Evolutionary conservation across 2,113 vertebrate species (phyloP).

Genomic region (Passer domesticus): DNA sequence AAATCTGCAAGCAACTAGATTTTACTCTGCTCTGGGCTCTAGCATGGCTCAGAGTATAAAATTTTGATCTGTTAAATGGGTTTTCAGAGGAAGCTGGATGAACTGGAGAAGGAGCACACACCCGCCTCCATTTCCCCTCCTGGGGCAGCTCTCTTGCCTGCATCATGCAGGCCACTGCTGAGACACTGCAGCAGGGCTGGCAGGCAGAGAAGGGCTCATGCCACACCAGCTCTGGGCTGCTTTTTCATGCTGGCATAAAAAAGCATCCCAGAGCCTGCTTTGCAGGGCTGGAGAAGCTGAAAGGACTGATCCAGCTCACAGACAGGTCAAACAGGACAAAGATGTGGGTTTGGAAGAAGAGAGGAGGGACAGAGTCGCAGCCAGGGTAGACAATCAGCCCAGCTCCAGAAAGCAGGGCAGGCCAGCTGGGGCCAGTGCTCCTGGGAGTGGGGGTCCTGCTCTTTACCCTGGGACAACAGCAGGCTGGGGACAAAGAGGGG

Average conservation of each 20-base stretch:
- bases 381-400: fast-evolving
- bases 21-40: background rate
- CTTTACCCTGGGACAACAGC: background rate
- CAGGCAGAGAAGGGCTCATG: background rate
- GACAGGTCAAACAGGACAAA: background rate
- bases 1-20: background rate
- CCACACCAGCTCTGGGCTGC: no score
- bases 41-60: background rate
- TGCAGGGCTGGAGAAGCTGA: background rate
- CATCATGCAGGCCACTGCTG: background rate
- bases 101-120: background rate
- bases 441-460: fast-evolving
- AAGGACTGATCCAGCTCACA: background rate
- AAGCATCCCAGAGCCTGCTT: background rate
- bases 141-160: background rate
- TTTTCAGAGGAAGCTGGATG: background rate
- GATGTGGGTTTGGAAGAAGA: background rate
- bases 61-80: constrained; percentile 4
- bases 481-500: fast-evolving
- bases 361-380: background rate
- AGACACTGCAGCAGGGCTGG: background rate
- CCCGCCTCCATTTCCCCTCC: fast-evolving
- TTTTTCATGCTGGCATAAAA: background rate
- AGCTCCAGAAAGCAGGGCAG: background rate
- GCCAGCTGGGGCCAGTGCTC: fast-evolving